Evolutionary conservation across 2,113 vertebrate genomes (phyloP), one percentile per base, ranked within the genome.

Genomic region (Girardinichthys multiradiatus): DNA sequence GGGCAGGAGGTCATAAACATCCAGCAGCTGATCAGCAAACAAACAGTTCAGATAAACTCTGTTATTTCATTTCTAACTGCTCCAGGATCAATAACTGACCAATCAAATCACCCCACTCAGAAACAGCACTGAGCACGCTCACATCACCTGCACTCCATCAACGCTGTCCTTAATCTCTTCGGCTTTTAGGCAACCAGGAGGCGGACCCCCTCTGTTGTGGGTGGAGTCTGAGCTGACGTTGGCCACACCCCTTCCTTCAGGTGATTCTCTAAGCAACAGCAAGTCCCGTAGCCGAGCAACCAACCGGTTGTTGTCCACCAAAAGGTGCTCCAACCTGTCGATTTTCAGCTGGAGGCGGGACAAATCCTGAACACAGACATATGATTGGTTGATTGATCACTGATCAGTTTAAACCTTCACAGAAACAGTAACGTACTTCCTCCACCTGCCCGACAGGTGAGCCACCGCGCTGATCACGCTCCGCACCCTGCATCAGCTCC

Each of bases 301-400:
- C 84, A 99, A 95, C 26, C 94, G 95, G 89, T 98, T 97, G 92
- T 98, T 99, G 92, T 96, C 94, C 2, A 95, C 94, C 58, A 99
- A 91, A 37, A 98, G 93, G 28, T 76, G 94, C 82, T 99, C 97
- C 80, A 99, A 90, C 68, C 95, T 94, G 82, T 97, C 96, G 74
- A 99, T 97, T 94, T 97, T 98, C 84, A 96, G 93, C 93, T 96
- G 96, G 73, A 99, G 91, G 89, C 94, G 92, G 71, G 92, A 95
- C 84, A 98, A 92, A 27, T 98, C 96, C 97, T 98, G 48, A 11
- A 57, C 28, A 84, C 6, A 68, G 64, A 80, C 4, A 64, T 30
- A 0, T 57, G 13, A 76, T 60, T 68, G 26, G 37, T 33, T 74
- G 2, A 27, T 60, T 57, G 39, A n/a, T 48, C 1, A 15, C 1